Base-by-base conservation (phyloP, 92 coral and sea anemone genomes). In the Zoanthus sociatus region DNA sequence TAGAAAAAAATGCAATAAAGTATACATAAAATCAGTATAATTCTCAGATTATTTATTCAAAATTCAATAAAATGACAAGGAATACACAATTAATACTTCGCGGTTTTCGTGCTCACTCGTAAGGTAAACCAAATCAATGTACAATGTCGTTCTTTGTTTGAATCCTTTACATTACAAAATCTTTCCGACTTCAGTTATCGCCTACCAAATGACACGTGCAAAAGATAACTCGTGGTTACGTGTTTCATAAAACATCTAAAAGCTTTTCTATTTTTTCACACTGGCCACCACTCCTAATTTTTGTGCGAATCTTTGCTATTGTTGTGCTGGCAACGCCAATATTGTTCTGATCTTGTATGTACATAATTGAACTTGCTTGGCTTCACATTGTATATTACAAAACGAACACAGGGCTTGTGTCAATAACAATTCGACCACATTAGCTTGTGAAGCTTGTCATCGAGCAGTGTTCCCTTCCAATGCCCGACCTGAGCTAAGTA, bases 111-210 rank as follows among this genome's bases (percentile, higher is more conserved):
- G 10, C 46, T 81, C 63, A 18, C 55, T 50, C 55, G 55, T 3
- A 50, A 18, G 10, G 13, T 11, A 21, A 77, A 51, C 50, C 54
- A 44, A 54, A 46, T 81, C 58, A 26, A 17, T 14, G 18, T 12
- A 7, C 67, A 37, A 58, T 12, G 12, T 69, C 31, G 15, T 30
- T 69, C 44, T 69, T 69, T 69, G 46, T 33, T 81, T 81, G 21
- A 18, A 63, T 13, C 1, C 67, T 81, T 79, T 79, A 47, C 33
- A 79, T 79, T 79, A 47, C 33, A 79, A 16, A 61, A 61, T 79
- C 50, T 71, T 81, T 81, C 85, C 85, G 61, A 78, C 13, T 78
- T 51, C 85, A 81, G 75, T 67, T 64, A 81, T 60, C 74, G 53
- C 63, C 73, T 51, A 11, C 58, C 14, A 44, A 81, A 7, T 30